phyloP scores from a whole-genome alignment of 2,113 vertebrate genomes.

The Boulengeromyrus knoepffleri region DNA sequence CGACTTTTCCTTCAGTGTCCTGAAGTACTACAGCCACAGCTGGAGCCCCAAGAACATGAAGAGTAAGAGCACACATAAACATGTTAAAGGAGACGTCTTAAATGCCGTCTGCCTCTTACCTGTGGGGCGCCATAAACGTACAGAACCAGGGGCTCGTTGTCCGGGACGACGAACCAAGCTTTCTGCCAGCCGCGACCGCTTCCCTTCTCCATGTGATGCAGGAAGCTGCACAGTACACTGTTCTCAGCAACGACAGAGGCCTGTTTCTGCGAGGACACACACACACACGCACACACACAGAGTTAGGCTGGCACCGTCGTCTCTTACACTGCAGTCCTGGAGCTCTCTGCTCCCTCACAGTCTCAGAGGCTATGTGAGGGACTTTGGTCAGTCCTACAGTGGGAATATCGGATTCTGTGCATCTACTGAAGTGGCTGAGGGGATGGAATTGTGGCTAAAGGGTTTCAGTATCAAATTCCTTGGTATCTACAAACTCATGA shows the following conservation, averaged over 20 bases:
- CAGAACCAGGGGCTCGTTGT: slow-evolving; percentile 81
- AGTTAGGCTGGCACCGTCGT: neutral
- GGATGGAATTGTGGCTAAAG: neutral
- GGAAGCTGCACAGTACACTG: slow-evolving; percentile 81
- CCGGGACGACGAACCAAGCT: slow-evolving; percentile 82
- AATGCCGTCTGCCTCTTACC: slow-evolving; percentile 46
- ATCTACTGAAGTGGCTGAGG: neutral
- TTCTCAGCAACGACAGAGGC: slow-evolving; percentile 81
- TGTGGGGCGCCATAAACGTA: slow-evolving; percentile 86
- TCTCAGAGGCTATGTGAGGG: neutral
- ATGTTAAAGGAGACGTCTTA: neutral
- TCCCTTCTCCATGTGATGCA: slow-evolving; percentile 84
- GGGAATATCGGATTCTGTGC: neutral
- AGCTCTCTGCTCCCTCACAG: neutral
- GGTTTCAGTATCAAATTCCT: neutral
- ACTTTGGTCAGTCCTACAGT: neutral
- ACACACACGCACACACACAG: slow-evolving; percentile 39
- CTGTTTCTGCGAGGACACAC: slow-evolving; percentile 66
- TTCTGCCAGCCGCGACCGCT: slow-evolving; percentile 77
- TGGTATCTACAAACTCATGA: neutral
- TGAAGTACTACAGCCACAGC: neutral
- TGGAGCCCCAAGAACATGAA: neutral
- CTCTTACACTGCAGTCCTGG: neutral
- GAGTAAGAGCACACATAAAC: neutral
- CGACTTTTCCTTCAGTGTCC: neutral